Evolutionary conservation across 2,888 invertebrate species (phyloP), one percentile per base, ranked within the genome.

Genomic region (Drosophila prostipennis): DNA sequence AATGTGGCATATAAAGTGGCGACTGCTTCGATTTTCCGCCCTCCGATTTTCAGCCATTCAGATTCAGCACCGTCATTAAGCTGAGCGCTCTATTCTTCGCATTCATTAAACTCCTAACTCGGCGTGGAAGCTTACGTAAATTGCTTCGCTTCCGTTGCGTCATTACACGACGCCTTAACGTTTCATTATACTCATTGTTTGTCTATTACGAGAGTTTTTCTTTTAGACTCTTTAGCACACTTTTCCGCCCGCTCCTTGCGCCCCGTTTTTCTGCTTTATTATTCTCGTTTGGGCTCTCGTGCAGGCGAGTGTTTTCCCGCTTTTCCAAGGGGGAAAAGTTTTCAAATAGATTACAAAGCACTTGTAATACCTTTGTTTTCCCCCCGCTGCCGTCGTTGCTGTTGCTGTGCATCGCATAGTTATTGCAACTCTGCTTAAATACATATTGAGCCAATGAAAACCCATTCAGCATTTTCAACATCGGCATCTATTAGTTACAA

Each of bases 261-360:
- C 39, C 23, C n/a, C 40, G 6, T 60, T 43, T 19, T 34, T 32
- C 49, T 39, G 72, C 42, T 37, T 70, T 58, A 42, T 64, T 72
- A 36, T 49, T 64, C 48, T 54, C 23, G 53, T 46, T 59, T 32
- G 14, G 59, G 54, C 52, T 34, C 36, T 29, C 32, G 23, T 36
- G 40, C n/a, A 37, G 52, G 52, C 51, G 52, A 57, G 72, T 59
- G 54, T 68, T 67, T 68, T 54, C 53, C 36, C 11, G 11, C 43
- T 61, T 2, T 26, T 26, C 26, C 26, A 26, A 26, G 32, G 29
- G 51, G 65, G 43, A 74, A 82, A 70, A 79, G 57, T 82, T 82
- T 74, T 77, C 65, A 79, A 86, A 86, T 83, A 79, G 82, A 86
- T 86, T 82, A 75, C 80, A 78, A 79, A 85, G 80, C 83, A 83